Base-by-base conservation (phyloP, 2,113 vertebrate species). In the Vidua macroura region DNA sequence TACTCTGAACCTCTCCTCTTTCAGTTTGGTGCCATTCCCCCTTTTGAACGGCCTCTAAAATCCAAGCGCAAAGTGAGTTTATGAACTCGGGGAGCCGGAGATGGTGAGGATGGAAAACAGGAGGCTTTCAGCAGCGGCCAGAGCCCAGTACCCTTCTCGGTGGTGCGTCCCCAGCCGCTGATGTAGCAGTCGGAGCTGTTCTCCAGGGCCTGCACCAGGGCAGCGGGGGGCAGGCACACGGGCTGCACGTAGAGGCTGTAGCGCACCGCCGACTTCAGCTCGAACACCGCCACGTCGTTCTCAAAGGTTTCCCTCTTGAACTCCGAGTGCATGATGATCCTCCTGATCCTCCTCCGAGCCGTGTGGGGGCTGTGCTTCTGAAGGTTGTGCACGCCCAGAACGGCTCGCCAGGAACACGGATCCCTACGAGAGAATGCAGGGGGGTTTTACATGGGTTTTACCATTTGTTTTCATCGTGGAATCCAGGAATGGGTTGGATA, bases 81-180 rank as follows among this genome's bases (percentile, higher is more conserved):
- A 12, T 13, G 2, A 24, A 8, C 1, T 0, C 1, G 3, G 58
- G 69, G 49, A 55, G 39, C 27, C 4, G 58, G 1, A 4, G 33
- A 0, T 20, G 28, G 28, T 12, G 23, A 43, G 49, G n/a, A 9
- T 1, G 59, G 58, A 8, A 8, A 8, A 12, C 58, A 12, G 58
- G 58, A 27, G 58, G 58, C 16, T 60, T 18, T 16, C 20, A 6
- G 67, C 56, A 17, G 81, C 0, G 17, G 3, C 15, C 59, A 4
- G 23, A 55, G 62, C 53, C 33, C 46, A 0, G 76, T 70, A 79
- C 85, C 85, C 85, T 43, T 88, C 85, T 88, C 75, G 2, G 17
- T 3, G 2, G 66, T 87, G 85, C 75, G 85, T 20, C 85, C 85
- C 85, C 85, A 87, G 21, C 85, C 85, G 9, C 75, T 87, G 66